Base-by-base conservation (phyloP, 2,797 vertebrate genomes). In the Parauchenoglanis ngamensis region DNA sequence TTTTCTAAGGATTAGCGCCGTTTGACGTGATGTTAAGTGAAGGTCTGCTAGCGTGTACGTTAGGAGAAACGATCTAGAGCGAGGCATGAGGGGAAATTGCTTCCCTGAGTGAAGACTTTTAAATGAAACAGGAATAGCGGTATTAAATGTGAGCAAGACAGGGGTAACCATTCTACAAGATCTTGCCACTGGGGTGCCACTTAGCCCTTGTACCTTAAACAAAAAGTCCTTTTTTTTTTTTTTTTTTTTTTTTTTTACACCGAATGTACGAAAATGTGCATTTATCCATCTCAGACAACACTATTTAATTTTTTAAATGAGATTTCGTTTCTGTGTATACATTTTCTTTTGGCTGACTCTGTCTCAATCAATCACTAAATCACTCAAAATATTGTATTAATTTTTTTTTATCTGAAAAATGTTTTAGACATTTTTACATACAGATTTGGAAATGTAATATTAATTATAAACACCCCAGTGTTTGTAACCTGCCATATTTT, bases 1-100 rank as follows among this genome's bases (percentile, higher is more conserved):
- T 89, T 87, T 85, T 87, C 59, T 15, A 65, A 90, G 85, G 88
- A 91, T 89, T 89, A 89, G 81, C 78, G 59, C 76, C 8, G 3
- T 79, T 87, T 86, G 59, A 86, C 70, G 84, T 54, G 54, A 88
- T 75, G 76, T 10, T 68, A 52, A 87, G 75, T 46, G 54, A 73
- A 21, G 49, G 57, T 49, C 70, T 56, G 83, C 79, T 86, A 63
- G 80, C 80, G 52, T 83, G 52, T 61, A 52, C 40, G 59, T 65
- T 49, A 81, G 67, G 19, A 67, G 84, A 87, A 84, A 75, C 59
- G 59, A 75, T 57, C 56, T 12, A 67, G 49, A 86, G 40, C 25
- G 11, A 85, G 68, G 83, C 31, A 52, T 63, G 61, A 40, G 52
- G 82, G 35, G n/a, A 84, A 81, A 80, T 59, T 59, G 77, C 8